A percentile compares a stretch with the other conserved stretches of the same genome.
Evolutionary conservation across 2,113 vertebrate genomes (phyloP).

Genomic region (Ondatra zibethicus): DNA sequence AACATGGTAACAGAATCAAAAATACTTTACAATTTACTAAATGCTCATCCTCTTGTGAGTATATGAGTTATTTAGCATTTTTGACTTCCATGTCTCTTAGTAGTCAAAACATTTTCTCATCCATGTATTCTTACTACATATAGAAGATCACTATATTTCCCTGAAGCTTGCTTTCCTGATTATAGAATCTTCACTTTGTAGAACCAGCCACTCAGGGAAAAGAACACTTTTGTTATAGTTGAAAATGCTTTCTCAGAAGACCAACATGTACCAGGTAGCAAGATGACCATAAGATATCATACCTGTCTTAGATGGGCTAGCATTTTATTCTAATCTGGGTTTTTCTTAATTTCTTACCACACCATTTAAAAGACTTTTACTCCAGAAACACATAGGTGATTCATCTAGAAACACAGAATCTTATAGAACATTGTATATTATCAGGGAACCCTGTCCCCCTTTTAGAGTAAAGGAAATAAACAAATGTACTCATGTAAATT

Average conservation of each 20-base stretch:
- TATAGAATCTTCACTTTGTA: not conserved
- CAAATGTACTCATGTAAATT: not conserved
- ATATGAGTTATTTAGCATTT: not conserved
- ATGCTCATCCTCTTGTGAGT: not conserved
- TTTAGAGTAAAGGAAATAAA: not conserved
- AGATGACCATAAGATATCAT: not conserved
- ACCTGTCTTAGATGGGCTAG: not conserved
- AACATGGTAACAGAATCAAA: not conserved
- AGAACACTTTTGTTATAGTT: not conserved
- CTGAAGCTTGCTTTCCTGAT: not conserved
- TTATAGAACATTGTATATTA: not conserved
- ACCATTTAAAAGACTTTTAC: not conserved
- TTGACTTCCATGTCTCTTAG: accelerated
- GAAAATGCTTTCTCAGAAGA: not conserved
- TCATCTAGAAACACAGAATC: not conserved
- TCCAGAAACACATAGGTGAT: not conserved
- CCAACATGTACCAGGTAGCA: not conserved
- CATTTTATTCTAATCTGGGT: not conserved
- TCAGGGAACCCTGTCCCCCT: accelerated
- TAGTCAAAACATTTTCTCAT: not conserved
- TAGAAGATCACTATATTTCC: not conserved
- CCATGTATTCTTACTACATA: not conserved
- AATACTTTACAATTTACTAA: not conserved
- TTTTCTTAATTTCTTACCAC: not conserved
- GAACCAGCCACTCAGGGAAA: too few species aligned